Conservation (phyloP, 2,797 vertebrate species). For the Halcyon chelicuti region DNA sequence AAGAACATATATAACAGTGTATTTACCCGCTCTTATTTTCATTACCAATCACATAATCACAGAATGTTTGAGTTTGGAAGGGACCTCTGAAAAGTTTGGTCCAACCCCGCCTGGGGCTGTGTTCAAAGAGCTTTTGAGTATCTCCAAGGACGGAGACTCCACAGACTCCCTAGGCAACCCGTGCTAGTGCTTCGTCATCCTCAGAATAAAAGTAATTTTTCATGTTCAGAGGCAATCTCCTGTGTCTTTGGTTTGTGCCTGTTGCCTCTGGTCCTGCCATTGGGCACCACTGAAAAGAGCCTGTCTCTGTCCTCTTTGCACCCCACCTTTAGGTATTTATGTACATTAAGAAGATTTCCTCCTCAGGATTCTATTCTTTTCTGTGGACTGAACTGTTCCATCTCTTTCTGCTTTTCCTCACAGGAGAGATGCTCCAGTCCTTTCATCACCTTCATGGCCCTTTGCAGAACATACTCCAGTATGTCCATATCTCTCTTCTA, state of each 20-base stretch:
- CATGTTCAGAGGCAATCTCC: background rate
- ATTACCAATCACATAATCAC: background rate
- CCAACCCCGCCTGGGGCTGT: too few relatives aligned
- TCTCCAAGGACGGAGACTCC: too few relatives aligned
- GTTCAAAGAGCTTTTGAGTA: too few relatives aligned
- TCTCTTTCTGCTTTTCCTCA: background rate
- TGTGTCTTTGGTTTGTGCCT: background rate
- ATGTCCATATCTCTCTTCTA: background rate
- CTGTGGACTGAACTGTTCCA: background rate
- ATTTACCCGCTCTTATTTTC: background rate
- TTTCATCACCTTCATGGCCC: background rate
- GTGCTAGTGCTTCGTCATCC: background rate
- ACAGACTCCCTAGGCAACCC: too few relatives aligned
- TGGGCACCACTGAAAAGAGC: too few relatives aligned
- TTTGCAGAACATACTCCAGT: background rate
- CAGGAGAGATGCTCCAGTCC: background rate
- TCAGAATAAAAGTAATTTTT: background rate
- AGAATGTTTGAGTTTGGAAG: background rate
- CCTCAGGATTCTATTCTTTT: too few relatives aligned
- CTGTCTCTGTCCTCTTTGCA: too few relatives aligned
- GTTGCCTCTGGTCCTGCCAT: background rate
- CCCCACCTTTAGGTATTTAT: too few relatives aligned
- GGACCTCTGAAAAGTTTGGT: too few relatives aligned
- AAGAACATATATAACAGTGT: fast-evolving
- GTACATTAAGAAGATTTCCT: background rate